Base-by-base conservation (phyloP, 2,113 vertebrate genomes). In the Chamaetylas fuelleborni region DNA sequence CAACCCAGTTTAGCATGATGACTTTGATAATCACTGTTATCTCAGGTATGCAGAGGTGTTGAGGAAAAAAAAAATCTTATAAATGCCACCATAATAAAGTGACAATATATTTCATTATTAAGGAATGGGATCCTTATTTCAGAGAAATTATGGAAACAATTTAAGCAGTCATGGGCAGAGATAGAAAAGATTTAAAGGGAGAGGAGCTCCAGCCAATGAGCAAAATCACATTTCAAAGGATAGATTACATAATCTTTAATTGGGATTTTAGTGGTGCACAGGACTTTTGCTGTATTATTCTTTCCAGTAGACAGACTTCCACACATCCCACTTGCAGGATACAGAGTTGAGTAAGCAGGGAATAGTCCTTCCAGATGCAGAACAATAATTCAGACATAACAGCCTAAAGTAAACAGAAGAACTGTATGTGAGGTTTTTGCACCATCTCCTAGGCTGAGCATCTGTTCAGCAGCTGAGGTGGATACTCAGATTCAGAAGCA, bases 381-480 rank as follows among this genome's bases (percentile, higher is more conserved):
- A 86, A 36, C 29, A 85, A 31, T 43, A 47, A 70, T 62, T 72
- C 23, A 81, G 28, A 87, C 84, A 91, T 54, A 92, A 60, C 34
- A 16, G 51, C 62, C 62, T 57, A 50, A 66, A 94, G 65, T 54
- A 80, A 95, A 60, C 19, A 70, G 47, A 50, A 74, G 67, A 58
- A 38, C 23, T 50, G 50, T 62, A 19, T 7, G 17, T 54, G 73
- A 77, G 62, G n/a, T 20, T 91, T 93, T 86, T 6, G 0, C 51
- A 56, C 76, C 11, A 0, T 65, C 36, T 85, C 81, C 29, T 69
- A 34, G 73, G 24, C 65, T 76, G 48, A 76, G 78, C 78, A 93
- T 85, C 84, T 92, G 78, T 81, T 96, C 74, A 80, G 66, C 57
- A 90, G 62, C 61, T 86, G 81, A 89, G 62, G 33, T 73, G 47